phyloP scores from a whole-genome alignment of 1,140 invertebrate genomes.

The Diploscapter pachys region DNA sequence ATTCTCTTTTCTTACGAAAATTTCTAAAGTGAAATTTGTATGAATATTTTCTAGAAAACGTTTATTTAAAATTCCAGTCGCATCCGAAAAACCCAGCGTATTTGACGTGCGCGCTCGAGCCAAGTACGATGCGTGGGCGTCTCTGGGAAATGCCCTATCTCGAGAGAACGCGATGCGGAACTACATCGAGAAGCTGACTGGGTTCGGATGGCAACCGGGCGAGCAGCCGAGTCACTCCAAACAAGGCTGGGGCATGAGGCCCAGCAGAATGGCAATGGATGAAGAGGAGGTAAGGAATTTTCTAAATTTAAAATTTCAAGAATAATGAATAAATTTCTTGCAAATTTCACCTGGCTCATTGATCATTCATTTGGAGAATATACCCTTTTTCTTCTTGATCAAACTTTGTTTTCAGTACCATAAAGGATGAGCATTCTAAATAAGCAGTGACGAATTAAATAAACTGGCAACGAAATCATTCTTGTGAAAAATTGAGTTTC shows the following conservation, averaged over 20 bases:
- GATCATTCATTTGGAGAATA: too few relatives aligned
- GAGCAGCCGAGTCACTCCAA: background rate
- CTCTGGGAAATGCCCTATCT: conserved; percentile 70
- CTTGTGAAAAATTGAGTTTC: background rate
- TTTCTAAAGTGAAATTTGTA: background rate
- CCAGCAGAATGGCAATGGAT: conserved; percentile 18
- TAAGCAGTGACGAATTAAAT: background rate
- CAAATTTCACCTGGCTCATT: too few relatives aligned
- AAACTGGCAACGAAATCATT: conserved; percentile 6
- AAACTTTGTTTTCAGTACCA: too few relatives aligned
- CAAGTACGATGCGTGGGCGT: conserved; percentile 88
- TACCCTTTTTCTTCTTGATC: too few relatives aligned
- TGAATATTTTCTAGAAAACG: background rate
- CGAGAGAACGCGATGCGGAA: conserved; percentile 69
- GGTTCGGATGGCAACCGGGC: background rate
- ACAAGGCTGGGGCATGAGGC: conserved; percentile 24
- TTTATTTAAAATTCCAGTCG: conserved; percentile 4
- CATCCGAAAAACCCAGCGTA: conserved; percentile 68
- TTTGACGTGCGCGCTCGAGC: conserved; percentile 76
- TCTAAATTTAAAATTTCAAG: too few relatives aligned
- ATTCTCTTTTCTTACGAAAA: too few relatives aligned
- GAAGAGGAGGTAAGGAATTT: background rate
- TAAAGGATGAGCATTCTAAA: background rate
- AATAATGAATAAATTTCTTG: too few relatives aligned
- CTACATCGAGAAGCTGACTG: conserved; percentile 71